These are phyloP conservation scores for Mastigias papua DNA, from an alignment of 30 jellyfish, hydroid and myxozoan genomes.

Conservation along the genomic window DNA sequence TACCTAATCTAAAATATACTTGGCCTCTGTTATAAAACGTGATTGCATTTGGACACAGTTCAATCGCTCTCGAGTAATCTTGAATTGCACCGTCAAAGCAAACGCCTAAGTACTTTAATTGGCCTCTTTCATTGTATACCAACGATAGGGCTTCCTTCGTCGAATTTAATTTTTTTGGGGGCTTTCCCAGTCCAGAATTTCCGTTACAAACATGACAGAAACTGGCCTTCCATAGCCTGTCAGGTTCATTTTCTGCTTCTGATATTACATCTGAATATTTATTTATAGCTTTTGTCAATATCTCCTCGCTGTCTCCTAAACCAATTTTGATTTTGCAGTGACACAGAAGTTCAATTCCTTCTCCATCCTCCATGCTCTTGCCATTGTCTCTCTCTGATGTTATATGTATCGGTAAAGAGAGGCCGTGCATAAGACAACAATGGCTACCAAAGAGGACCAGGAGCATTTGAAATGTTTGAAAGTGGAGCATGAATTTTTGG, in stretches of 20 bases:
- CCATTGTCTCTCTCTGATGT: no score
- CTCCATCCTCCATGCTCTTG: background rate
- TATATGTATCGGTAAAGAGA: no score
- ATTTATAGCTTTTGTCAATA: background rate
- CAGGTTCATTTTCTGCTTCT: background rate
- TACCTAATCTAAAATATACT: constrained; percentile 28
- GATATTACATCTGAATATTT: background rate
- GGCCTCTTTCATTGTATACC: constrained; percentile 39
- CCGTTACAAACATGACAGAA: background rate
- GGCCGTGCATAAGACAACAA: background rate
- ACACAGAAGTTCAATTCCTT: background rate
- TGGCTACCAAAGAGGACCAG: constrained; percentile 13
- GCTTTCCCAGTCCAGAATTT: background rate
- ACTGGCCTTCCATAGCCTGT: background rate
- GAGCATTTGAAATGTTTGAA: constrained; percentile 19
- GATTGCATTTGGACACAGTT: background rate
- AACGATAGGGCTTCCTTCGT: background rate
- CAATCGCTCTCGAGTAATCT: constrained; percentile 33
- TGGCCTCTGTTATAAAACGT: constrained; percentile 43
- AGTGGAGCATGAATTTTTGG: constrained; percentile 40
- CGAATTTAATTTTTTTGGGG: no score
- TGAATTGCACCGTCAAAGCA: constrained; percentile 26
- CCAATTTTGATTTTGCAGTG: background rate
- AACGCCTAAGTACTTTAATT: constrained; percentile 8
- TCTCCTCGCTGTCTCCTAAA: background rate